These are phyloP conservation scores for Neria commutata DNA, from an alignment of 2,888 invertebrate genomes.

Conservation along the genomic window DNA sequence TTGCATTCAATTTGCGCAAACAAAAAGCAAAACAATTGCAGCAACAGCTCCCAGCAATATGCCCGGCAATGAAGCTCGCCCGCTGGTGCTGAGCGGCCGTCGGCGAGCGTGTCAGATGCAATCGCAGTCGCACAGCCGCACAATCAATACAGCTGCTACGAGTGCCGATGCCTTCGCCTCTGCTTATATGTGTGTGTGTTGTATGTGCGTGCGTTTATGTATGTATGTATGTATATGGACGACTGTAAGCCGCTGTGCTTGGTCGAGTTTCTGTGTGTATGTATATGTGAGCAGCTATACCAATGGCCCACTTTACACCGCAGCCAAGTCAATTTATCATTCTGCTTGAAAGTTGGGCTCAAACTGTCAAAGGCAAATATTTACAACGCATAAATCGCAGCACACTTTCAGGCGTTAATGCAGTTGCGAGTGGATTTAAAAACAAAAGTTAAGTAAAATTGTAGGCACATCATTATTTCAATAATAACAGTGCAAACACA, in stretches of 20 bases:
- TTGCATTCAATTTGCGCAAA: too few species aligned
- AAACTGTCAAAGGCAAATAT: slow-evolving; percentile 35
- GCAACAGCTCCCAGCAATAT: too few species aligned
- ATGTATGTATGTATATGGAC: slow-evolving; percentile 12
- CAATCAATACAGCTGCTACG: slow-evolving; percentile 14
- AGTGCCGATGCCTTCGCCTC: not conserved
- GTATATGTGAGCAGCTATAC: slow-evolving; percentile 8
- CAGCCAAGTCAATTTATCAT: slow-evolving; percentile 11
- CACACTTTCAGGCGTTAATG: not conserved
- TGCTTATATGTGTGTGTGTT: not conserved
- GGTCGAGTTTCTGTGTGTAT: slow-evolving; percentile 38
- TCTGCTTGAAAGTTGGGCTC: not conserved
- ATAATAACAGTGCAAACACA: too few species aligned
- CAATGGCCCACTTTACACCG: slow-evolving; percentile 45
- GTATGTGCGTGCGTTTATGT: slow-evolving; percentile 16
- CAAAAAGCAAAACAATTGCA: too few species aligned
- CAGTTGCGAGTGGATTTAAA: not conserved
- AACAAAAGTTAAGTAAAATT: too few species aligned
- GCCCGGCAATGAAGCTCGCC: too few species aligned
- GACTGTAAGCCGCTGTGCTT: slow-evolving; percentile 46
- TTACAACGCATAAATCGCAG: slow-evolving; percentile 6
- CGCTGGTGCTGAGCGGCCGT: too few species aligned
- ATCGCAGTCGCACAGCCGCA: slow-evolving; percentile 1
- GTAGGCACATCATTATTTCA: too few species aligned
- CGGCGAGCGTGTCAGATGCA: slow-evolving; percentile 30